Evolutionary conservation across 2,797 vertebrate genomes (phyloP).

Genomic region (Gadopsis marmoratus): DNA sequence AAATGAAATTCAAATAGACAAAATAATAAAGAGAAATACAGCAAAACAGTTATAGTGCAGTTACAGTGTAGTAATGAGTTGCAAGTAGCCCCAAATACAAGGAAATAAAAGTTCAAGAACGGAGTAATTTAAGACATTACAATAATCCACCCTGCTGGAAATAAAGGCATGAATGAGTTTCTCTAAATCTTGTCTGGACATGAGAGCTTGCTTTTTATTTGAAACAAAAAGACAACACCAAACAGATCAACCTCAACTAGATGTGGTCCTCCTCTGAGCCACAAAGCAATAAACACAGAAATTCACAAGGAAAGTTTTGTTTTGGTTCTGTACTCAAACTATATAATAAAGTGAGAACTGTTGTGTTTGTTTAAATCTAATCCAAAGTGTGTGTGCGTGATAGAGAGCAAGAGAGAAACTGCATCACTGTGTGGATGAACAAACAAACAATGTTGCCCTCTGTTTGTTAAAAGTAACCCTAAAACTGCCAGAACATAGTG

Average conservation of each 20-base stretch:
- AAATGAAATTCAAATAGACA: neutral
- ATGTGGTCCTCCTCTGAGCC: neutral
- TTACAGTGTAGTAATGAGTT: too few species aligned
- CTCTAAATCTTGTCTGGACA: neutral
- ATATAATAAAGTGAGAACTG: slow-evolving; percentile 11
- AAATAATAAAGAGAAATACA: too few species aligned
- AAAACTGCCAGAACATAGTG: neutral
- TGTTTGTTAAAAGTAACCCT: slow-evolving; percentile 3
- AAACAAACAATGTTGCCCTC: slow-evolving; percentile 2
- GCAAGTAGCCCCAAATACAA: neutral
- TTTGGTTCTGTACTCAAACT: neutral
- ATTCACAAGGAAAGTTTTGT: neutral
- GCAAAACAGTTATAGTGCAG: too few species aligned
- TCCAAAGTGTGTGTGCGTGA: neutral
- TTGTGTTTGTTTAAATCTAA: slow-evolving; percentile 16
- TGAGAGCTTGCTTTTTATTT: neutral
- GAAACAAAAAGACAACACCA: neutral
- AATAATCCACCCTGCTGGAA: neutral
- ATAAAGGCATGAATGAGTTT: neutral
- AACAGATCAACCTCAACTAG: neutral
- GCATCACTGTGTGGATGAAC: neutral
- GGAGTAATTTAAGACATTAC: too few species aligned
- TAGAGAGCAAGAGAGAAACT: neutral
- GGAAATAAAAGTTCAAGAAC: neutral
- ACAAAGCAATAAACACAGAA: slow-evolving; percentile 7